Percentiles rank a stretch among this genome's conserved stretches.
These are phyloP conservation scores for Heliconius sara DNA, from an alignment of 2,888 invertebrate species.

Conservation along the genomic window DNA sequence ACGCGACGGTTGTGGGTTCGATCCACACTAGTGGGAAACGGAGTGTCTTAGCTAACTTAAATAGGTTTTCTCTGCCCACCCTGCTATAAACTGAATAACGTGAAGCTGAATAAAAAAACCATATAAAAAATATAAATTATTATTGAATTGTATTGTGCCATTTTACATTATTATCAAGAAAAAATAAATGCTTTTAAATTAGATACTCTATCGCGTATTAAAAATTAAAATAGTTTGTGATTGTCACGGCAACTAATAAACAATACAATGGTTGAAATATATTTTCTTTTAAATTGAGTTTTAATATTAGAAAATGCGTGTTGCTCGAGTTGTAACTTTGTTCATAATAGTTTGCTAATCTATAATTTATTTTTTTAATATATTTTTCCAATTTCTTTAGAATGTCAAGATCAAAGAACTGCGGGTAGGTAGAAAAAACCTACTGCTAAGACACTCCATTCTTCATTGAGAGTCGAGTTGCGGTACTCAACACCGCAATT, in stretches of 20 bases:
- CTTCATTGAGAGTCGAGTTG: neutral
- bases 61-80: neutral
- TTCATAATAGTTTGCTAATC: neutral
- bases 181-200: neutral
- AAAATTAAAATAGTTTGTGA: conserved; percentile 4
- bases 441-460: too few species aligned
- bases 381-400: neutral
- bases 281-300: neutral
- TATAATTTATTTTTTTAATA: neutral
- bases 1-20: neutral
- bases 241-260: conserved; percentile 4
- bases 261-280: neutral
- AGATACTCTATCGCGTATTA: neutral
- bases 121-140: too few species aligned
- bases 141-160: neutral
- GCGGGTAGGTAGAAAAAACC: neutral
- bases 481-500: too few species aligned
- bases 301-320: neutral
- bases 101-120: neutral
- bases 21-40: neutral
- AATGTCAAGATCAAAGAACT: too few species aligned
- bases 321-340: neutral
- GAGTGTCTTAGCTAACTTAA: neutral
- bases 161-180: conserved; percentile 1
- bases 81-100: neutral